These are phyloP conservation scores for Echinometra lucunter DNA, from an alignment of 53 echinoderm and acorn worm genomes.

Conservation along the genomic window DNA sequence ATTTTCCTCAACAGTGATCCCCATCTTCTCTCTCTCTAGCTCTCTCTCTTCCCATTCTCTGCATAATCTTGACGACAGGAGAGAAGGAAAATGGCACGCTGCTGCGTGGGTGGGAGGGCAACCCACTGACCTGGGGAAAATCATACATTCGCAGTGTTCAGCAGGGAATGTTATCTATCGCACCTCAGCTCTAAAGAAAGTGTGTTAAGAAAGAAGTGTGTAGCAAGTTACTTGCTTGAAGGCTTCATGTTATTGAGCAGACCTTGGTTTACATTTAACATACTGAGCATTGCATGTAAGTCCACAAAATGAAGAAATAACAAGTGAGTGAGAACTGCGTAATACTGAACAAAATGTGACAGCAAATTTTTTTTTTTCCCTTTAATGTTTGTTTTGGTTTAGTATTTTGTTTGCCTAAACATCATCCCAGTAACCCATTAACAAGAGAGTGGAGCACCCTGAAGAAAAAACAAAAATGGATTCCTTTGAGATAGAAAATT, in stretches of 20 bases:
- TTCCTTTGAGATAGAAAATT: too few relatives aligned
- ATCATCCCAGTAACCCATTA: neutral
- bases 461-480: neutral
- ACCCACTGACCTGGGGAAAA: conserved; percentile 50
- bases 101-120: conserved; percentile 2
- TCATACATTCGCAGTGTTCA: neutral
- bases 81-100: neutral
- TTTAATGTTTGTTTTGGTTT: too few relatives aligned
- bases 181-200: neutral
- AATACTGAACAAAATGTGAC: too few relatives aligned
- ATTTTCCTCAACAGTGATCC: neutral
- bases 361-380: too few relatives aligned
- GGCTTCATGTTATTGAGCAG: neutral
- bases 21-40: neutral
- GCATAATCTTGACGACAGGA: neutral
- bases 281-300: too few relatives aligned
- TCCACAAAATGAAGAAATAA: too few relatives aligned
- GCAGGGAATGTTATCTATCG: neutral
- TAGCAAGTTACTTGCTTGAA: neutral
- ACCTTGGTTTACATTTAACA: neutral
- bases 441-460: neutral
- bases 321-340: too few relatives aligned
- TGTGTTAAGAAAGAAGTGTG: neutral
- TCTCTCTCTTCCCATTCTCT: neutral
- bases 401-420: neutral